phyloP scores from a whole-genome alignment of 2,113 vertebrate genomes.

The Thamnophis sirtalis region DNA sequence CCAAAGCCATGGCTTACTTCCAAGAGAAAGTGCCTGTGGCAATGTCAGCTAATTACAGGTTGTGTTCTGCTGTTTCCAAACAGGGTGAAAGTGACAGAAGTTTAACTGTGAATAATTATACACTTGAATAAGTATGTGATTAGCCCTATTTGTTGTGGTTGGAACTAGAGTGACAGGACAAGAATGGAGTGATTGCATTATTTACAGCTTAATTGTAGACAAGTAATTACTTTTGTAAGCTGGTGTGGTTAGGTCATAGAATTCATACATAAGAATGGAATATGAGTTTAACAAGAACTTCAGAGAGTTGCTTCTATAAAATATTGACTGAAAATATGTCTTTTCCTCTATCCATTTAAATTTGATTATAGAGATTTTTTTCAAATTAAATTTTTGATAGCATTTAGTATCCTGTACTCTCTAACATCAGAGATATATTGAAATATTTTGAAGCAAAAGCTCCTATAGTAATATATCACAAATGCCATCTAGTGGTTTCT shows the following conservation, averaged over 20 bases:
- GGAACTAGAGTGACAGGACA: constrained; percentile 74
- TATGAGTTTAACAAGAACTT: constrained; percentile 57
- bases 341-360: constrained; percentile 42
- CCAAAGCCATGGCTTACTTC: constrained; percentile 66
- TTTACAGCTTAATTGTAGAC: constrained; percentile 81
- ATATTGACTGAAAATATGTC: constrained; percentile 6
- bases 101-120: constrained; percentile 84
- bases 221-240: constrained; percentile 73
- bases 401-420: constrained; percentile 59
- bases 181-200: constrained; percentile 80
- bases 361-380: constrained; percentile 30
- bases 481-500: constrained; percentile 76
- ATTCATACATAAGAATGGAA: constrained; percentile 50
- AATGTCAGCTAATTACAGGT: constrained; percentile 79
- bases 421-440: constrained; percentile 50
- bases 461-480: constrained; percentile 74
- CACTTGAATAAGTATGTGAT: constrained; percentile 81
- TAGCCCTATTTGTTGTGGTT: constrained; percentile 78
- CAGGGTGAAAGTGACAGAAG: constrained; percentile 81
- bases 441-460: constrained; percentile 48
- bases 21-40: constrained; percentile 72
- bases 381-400: constrained; percentile 56
- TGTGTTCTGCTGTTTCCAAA: constrained; percentile 81
- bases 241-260: constrained; percentile 65
- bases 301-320: constrained; percentile 34